Base-by-base conservation (phyloP, 2,113 vertebrate genomes). In the Heptranchias perlo region DNA sequence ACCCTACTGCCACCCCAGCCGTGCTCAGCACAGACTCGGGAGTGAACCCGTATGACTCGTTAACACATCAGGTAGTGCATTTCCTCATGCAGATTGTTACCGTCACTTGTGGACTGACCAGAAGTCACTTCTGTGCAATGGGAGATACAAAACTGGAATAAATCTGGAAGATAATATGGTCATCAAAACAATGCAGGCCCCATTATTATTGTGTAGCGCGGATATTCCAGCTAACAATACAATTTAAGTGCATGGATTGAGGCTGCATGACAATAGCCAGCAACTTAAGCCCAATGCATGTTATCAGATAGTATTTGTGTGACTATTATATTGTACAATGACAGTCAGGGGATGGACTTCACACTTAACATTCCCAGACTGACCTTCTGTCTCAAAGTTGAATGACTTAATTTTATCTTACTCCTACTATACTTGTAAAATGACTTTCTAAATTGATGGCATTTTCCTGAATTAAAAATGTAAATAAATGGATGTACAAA, bases 231-330 rank as follows among this genome's bases (percentile, higher is more conserved):
- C 47, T 54, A 52, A 76, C 25, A 31, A 91, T 62, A 61, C 4
- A 62, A 61, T 28, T 58, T 18, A 18, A 62, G 35, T 64, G 16
- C 14, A 39, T 62, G 58, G 31, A 10, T 44, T n/a, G 14, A 39
- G 14, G 16, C n/a, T 21, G 58, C 58, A 39, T 62, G 35, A 39
- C 54, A 16, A 92, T 62, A 61, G 54, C 31, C 31, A 92, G 89
- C 18, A 62, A 58, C 54, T 31, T 58, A 14, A 58, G 35, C 28
- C 10, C 31, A 35, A 31, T 52, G 49, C 86, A 54, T 93, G 35
- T 82, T 62, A 93, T 39, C n/a, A 92, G 58, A 78, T 73, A 62
- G n/a, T 62, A 92, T 58, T 58, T 92, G 58, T 64, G n/a, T 93
- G 54, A 92, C 31, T 35, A 92, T 61, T 61, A n/a, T 93, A 93